Evolutionary conservation across 92 coral and sea anemone genomes (phyloP).

Genomic region (Epizoanthus scotinus): DNA sequence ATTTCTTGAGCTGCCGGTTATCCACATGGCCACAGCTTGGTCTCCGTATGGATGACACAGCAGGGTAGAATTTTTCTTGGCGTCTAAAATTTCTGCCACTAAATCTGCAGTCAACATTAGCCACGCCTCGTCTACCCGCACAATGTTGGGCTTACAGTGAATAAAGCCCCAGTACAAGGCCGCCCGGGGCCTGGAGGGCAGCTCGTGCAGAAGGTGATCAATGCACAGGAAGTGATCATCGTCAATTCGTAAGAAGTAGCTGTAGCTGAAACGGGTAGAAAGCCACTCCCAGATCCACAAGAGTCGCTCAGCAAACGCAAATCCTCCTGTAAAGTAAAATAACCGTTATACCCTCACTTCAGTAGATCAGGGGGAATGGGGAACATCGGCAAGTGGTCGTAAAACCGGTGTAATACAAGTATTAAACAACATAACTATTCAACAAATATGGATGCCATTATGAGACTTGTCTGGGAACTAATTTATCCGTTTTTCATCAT

Average conservation of each 20-base stretch:
- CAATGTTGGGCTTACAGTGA: constrained; percentile 79
- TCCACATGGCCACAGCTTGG: constrained; percentile 94
- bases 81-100: constrained; percentile 68
- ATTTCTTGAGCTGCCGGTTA: constrained; percentile 72
- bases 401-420: too few relatives aligned
- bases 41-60: constrained; percentile 91
- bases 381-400: too few relatives aligned
- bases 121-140: constrained; percentile 99
- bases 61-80: constrained; percentile 62
- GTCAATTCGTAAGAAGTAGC: constrained; percentile 89
- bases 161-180: constrained; percentile 96
- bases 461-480: too few relatives aligned
- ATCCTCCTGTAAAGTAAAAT: constrained; percentile 52
- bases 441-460: too few relatives aligned
- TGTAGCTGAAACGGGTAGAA: constrained; percentile 50
- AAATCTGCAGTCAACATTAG: constrained; percentile 76
- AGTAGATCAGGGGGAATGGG: not conserved
- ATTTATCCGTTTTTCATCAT: too few relatives aligned
- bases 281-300: constrained; percentile 90
- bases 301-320: constrained; percentile 88
- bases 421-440: too few relatives aligned
- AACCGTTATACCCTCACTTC: not conserved
- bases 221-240: constrained; percentile 96
- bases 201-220: constrained; percentile 78
- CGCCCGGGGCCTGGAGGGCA: constrained; percentile 63